Conservation (phyloP, 1,140 invertebrate genomes). For the Drosophila bocqueti region DNA sequence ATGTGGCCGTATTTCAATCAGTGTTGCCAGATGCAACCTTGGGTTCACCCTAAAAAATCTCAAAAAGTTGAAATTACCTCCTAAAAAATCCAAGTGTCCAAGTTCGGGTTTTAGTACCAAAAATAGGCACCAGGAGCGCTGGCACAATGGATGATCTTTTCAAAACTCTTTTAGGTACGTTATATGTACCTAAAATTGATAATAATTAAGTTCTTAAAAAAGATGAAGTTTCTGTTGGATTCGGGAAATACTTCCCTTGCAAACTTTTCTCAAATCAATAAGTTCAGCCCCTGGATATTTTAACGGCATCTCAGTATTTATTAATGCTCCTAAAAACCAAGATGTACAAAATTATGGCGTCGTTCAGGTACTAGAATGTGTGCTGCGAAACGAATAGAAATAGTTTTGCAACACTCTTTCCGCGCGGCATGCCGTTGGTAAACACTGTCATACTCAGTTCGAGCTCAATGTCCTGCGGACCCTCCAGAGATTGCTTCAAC, state of each 20-base stretch:
- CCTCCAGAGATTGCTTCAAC: slow-evolving; percentile 89
- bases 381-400: slow-evolving; percentile 94
- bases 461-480: slow-evolving; percentile 95
- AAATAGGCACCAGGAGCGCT: not conserved
- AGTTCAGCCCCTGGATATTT: not conserved
- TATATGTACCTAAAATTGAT: too few relatives aligned
- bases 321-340: not conserved
- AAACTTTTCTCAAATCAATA: not conserved
- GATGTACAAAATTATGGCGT: slow-evolving; percentile 1
- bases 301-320: not conserved
- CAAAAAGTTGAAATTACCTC: too few relatives aligned
- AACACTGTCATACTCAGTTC: slow-evolving; percentile 95
- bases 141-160: not conserved
- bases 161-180: not conserved
- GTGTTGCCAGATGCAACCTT: too few relatives aligned
- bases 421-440: slow-evolving; percentile 88
- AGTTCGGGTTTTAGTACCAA: not conserved
- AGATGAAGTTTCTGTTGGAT: too few relatives aligned
- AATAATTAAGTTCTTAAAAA: too few relatives aligned
- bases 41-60: too few relatives aligned
- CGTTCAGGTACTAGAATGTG: slow-evolving; percentile 86
- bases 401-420: slow-evolving; percentile 93
- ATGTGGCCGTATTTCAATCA: too few relatives aligned
- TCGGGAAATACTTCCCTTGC: too few relatives aligned
- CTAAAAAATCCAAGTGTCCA: too few relatives aligned